Evolutionary conservation across 2,797 vertebrate genomes (phyloP).

Genomic region (Synanceia verrucosa): DNA sequence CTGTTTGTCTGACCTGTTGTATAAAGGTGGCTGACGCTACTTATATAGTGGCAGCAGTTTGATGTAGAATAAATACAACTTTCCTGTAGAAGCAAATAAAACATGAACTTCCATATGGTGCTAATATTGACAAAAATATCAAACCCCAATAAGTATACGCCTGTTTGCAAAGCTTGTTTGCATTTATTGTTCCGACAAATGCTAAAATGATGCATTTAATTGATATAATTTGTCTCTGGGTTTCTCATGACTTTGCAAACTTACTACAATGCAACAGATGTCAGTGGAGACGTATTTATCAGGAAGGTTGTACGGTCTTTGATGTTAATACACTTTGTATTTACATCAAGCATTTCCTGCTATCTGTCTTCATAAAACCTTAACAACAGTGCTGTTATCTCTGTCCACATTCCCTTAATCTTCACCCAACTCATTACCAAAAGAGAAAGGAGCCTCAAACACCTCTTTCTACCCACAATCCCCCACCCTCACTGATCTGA

Average conservation of each 20-base stretch:
- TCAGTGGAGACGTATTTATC: conserved; percentile 24
- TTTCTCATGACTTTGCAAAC: conserved; percentile 21
- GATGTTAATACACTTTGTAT: conserved; percentile 46
- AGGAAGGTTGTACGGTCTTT: conserved; percentile 34
- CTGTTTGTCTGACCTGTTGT: neutral
- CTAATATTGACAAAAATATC: neutral
- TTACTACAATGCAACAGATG: conserved; percentile 21
- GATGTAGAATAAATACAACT: too few species aligned
- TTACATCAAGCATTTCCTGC: conserved; percentile 42
- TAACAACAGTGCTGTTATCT: conserved; percentile 46
- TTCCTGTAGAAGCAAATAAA: neutral
- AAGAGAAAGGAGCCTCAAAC: conserved; percentile 41
- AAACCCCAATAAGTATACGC: too few species aligned
- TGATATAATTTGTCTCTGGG: conserved; percentile 10
- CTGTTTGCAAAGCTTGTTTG: too few species aligned
- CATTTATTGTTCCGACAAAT: neutral
- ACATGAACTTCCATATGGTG: neutral
- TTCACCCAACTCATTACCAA: conserved; percentile 44
- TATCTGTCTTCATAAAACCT: conserved; percentile 54
- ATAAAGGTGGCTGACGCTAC: neutral
- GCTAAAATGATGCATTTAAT: conserved; percentile 1
- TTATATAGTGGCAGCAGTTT: neutral
- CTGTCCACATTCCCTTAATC: conserved; percentile 46
- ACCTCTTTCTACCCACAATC: conserved; percentile 24
- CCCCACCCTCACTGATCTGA: conserved; percentile 45